phyloP scores from a whole-genome alignment of 2,797 vertebrate species.

The Tolypeutes matacus region DNA sequence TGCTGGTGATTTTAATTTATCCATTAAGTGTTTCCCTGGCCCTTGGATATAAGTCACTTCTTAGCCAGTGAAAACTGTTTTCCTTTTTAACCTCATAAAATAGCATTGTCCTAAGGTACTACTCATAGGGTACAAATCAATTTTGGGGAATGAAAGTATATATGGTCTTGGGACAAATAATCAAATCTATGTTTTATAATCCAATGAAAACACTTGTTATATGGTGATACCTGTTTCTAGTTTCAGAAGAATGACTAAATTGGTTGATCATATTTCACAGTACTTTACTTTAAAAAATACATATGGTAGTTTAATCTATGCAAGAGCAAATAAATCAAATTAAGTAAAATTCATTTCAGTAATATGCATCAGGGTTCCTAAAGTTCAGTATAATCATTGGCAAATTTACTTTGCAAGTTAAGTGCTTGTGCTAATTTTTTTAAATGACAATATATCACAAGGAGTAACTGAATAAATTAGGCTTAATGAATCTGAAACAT shows the following conservation, averaged over 20 bases:
- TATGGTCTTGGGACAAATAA: background rate
- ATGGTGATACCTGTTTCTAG: background rate
- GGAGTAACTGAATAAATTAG: slow-evolving; percentile 82
- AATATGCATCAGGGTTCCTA: slow-evolving; percentile 57
- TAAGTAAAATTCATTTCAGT: slow-evolving; percentile 65
- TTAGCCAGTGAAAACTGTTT: background rate
- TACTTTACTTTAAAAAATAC: background rate
- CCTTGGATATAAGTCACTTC: background rate
- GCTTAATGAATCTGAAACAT: slow-evolving; percentile 84
- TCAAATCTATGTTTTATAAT: background rate
- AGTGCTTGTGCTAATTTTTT: slow-evolving; percentile 78
- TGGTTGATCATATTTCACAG: background rate
- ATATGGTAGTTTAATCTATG: slow-evolving; percentile 27
- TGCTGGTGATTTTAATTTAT: background rate
- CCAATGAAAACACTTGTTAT: background rate
- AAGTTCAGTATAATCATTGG: slow-evolving; percentile 74
- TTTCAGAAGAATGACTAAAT: background rate
- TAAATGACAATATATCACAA: slow-evolving; percentile 76
- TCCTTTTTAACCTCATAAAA: background rate
- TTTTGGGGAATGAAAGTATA: background rate
- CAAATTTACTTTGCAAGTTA: slow-evolving; percentile 75
- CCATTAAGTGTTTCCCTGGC: background rate
- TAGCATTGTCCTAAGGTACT: background rate
- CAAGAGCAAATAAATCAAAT: slow-evolving; percentile 66
- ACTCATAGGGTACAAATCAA: background rate